A percentile compares a stretch with the other conserved stretches of the same genome.
Evolutionary conservation across 2,888 invertebrate genomes (phyloP).

Genomic region (Spatulosminthurus flaviceps): DNA sequence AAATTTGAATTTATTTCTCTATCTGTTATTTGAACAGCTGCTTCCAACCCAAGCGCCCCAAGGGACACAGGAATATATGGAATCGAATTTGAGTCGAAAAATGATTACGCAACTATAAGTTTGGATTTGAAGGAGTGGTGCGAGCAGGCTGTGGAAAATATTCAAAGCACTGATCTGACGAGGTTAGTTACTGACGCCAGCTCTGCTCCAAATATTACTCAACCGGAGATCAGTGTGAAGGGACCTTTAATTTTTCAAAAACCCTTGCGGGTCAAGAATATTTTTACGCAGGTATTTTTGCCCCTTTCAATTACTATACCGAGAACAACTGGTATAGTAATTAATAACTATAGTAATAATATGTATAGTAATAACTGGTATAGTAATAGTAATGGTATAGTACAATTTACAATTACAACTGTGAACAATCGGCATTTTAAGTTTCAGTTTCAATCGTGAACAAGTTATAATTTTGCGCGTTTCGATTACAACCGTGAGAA

Average conservation of each 20-base stretch:
- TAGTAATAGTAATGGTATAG: too few species aligned
- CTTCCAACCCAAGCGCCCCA: constrained; percentile 40
- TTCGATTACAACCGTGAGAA: too few species aligned
- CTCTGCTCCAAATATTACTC: constrained; percentile 49
- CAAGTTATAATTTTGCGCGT: too few species aligned
- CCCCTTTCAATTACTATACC: too few species aligned
- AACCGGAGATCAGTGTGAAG: constrained; percentile 45
- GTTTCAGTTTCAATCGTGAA: too few species aligned
- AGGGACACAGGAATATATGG: constrained; percentile 56
- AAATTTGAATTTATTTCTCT: too few species aligned
- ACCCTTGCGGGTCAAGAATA: constrained; percentile 12
- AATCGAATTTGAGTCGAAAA: constrained; percentile 61
- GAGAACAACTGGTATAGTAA: too few species aligned
- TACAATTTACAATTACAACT: too few species aligned
- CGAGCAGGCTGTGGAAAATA: constrained; percentile 50
- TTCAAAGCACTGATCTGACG: constrained; percentile 59
- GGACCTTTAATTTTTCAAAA: constrained; percentile 45
- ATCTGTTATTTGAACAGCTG: constrained; percentile 41
- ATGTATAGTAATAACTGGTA: too few species aligned
- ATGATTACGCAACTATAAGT: constrained; percentile 62
- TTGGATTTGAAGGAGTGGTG: constrained; percentile 64
- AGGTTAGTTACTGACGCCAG: constrained; percentile 32
- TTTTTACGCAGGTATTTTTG: constrained; percentile 30
- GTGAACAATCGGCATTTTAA: too few species aligned
- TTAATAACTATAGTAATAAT: too few species aligned